Percentiles rank a stretch among this genome's conserved stretches.
phyloP scores from a whole-genome alignment of 2,888 invertebrate species.

The Agrochola lychnidis region DNA sequence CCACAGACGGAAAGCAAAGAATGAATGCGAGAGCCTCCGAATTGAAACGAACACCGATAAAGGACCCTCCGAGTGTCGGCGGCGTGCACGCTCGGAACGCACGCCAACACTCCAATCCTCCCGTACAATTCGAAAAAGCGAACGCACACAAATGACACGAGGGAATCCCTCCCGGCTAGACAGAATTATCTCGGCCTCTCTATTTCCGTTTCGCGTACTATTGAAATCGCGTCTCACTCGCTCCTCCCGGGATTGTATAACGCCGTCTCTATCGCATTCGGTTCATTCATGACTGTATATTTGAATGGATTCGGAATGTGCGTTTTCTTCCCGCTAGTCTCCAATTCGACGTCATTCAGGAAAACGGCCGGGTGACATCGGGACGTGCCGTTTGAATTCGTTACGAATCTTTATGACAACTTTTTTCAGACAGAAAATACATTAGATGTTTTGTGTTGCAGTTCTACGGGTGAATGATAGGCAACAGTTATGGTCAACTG shows the following conservation, averaged over 20 bases:
- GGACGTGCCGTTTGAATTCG: slow-evolving; percentile 71
- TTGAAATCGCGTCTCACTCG: slow-evolving; percentile 86
- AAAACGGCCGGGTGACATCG: slow-evolving; percentile 71
- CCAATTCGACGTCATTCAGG: slow-evolving; percentile 78
- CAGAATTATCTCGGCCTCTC: slow-evolving; percentile 89
- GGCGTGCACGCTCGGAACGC: slow-evolving; percentile 77
- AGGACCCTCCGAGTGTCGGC: slow-evolving; percentile 79
- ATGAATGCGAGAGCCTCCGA: slow-evolving; percentile 79
- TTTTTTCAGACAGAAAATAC: slow-evolving; percentile 22
- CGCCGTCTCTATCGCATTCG: slow-evolving; percentile 87
- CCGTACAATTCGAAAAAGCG: slow-evolving; percentile 86
- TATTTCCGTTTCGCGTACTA: slow-evolving; percentile 91
- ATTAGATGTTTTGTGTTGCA: background rate
- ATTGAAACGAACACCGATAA: slow-evolving; percentile 77
- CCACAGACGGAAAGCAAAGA: slow-evolving; percentile 84
- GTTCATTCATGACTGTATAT: slow-evolving; percentile 88
- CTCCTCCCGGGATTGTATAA: slow-evolving; percentile 66
- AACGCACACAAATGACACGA: slow-evolving; percentile 90
- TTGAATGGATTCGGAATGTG: slow-evolving; percentile 87
- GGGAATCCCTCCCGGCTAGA: slow-evolving; percentile 91
- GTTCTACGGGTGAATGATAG: slow-evolving; percentile 11
- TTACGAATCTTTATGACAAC: slow-evolving; percentile 5
- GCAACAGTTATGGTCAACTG: slow-evolving; percentile 53
- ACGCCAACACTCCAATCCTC: slow-evolving; percentile 86
- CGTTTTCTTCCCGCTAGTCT: slow-evolving; percentile 77